These are phyloP conservation scores for Falco berigora DNA, from an alignment of 2,797 vertebrate genomes.

Conservation along the genomic window DNA sequence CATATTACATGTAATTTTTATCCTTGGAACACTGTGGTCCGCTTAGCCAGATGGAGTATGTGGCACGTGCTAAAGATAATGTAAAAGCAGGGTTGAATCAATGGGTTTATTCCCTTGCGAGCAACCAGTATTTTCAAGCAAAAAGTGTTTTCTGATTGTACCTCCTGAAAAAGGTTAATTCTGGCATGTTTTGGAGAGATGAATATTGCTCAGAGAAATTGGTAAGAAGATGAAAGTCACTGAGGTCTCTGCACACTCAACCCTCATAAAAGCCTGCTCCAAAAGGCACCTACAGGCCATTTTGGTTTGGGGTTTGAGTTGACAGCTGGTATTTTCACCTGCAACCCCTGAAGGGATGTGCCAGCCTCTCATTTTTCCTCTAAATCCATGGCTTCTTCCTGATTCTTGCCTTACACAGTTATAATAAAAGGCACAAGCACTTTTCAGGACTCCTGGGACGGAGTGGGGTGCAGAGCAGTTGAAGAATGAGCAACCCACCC, in stretches of 20 bases:
- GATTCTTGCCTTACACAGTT: neutral
- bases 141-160: neutral
- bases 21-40: neutral
- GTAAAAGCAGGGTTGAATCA: neutral
- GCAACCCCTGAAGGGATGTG: neutral
- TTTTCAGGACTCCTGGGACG: neutral
- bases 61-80: neutral
- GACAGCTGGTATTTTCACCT: neutral
- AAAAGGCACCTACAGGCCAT: neutral
- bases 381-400: neutral
- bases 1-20: neutral
- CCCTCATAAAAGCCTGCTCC: neutral
- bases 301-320: neutral
- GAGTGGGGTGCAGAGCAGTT: rapidly evolving
- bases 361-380: neutral
- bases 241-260: neutral
- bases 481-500: neutral
- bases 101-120: neutral
- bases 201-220: neutral
- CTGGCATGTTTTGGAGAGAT: neutral
- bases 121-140: neutral
- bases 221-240: neutral
- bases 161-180: neutral
- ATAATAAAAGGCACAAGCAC: neutral
- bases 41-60: neutral